Evolutionary conservation across 2,888 invertebrate genomes (phyloP), one percentile per base, ranked within the genome.

Genomic region (Syritta pipiens): DNA sequence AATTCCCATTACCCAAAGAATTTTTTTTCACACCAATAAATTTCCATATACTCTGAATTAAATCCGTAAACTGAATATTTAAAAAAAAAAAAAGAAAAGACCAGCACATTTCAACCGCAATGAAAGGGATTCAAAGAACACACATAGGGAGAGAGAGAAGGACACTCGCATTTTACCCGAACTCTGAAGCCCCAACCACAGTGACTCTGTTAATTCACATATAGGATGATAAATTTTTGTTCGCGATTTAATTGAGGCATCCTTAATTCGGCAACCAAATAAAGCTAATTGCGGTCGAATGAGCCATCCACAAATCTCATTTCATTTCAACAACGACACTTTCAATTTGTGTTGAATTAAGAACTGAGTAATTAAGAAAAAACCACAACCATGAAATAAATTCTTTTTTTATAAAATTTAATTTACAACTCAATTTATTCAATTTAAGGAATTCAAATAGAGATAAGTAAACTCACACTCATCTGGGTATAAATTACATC

Each of bases 201-300:
- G 30, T 24, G 46, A n/a, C 28, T 40, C 12, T 40, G 12, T 30
- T 12, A 19, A 48, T n/a, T 22, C 51, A 48, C 35, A 14, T 1
- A 32, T 22, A 30, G 35, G 24, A 49, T 68, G 57, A 49, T 59
- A 48, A 40, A 35, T 67, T 55, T n/a, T n/a, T 57, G 67, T 67
- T 17, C 46, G 6, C 28, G 40, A 57, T 59, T 68, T 59, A 68
- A 68, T 59, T 68, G 57, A 32, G 17, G 68, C 5, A 48, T 57
- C 32, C 49, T 79, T 67, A 74, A 79, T 72, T 74, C 48, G 35
- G 24, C 22, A 65, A 55, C 42, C 67, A 53, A 79, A 74, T 74
- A 55, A 79, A 42, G 60, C 60, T 72, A 79, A 79, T 79, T 79
- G 72, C 60, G 79, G 74, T 77, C 65, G 65, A 57, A 62, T 62